These are phyloP conservation scores for Pangasianodon gigas DNA, from an alignment of 2,113 vertebrate species.

Conservation along the genomic window DNA sequence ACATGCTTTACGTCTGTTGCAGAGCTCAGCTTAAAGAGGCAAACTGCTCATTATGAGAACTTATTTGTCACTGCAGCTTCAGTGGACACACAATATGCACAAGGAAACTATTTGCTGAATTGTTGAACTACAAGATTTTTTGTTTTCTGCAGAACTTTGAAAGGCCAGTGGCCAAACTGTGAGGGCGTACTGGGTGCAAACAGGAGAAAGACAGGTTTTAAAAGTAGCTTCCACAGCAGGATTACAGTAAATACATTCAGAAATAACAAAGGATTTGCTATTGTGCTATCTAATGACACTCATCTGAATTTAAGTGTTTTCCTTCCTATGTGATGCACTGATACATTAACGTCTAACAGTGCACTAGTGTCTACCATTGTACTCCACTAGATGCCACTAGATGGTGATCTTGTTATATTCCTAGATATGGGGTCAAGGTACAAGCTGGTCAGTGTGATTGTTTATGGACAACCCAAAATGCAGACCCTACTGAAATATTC, in stretches of 20 bases:
- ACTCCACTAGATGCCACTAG: constrained; percentile 69
- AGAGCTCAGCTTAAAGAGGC: neutral
- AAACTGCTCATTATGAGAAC: neutral
- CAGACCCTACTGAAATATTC: neutral
- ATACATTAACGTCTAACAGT: neutral
- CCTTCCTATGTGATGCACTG: neutral
- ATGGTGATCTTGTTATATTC: constrained; percentile 57
- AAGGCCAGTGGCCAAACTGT: neutral
- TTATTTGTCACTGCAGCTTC: neutral
- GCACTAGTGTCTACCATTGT: neutral
- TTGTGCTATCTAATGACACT: too few relatives aligned
- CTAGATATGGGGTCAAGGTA: neutral
- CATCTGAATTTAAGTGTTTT: neutral
- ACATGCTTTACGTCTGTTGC: neutral
- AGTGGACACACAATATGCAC: neutral
- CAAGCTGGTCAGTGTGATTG: neutral
- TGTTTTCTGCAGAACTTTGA: neutral
- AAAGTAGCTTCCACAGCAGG: neutral
- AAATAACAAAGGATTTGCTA: neutral
- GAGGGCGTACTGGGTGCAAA: neutral
- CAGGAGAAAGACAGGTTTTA: neutral
- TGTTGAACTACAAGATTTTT: neutral
- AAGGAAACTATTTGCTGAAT: neutral
- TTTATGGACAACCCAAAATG: neutral
- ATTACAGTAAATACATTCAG: neutral